Conservation (phyloP, 2,888 invertebrate genomes). For the Cryptophagus acutangulus region DNA sequence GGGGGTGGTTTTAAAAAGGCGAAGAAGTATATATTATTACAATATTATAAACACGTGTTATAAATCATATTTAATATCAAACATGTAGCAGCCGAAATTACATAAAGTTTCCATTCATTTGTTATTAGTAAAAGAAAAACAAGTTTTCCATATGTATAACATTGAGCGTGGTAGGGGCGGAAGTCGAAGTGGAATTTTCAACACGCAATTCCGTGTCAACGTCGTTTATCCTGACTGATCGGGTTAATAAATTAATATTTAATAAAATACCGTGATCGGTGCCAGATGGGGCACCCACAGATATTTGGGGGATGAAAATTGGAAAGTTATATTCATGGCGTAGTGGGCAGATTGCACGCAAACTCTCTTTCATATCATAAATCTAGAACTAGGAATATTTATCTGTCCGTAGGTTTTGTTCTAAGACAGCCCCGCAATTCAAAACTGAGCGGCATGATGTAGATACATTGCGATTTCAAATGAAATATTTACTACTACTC, state of each 20-base stretch:
- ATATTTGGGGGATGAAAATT: constrained; percentile 29
- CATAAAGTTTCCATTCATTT: background rate
- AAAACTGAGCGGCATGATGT: no score
- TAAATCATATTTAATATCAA: constrained; percentile 2
- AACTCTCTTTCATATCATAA: constrained; percentile 34
- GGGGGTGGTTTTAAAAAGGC: no score
- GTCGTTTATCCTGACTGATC: constrained; percentile 35
- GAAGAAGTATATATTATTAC: no score
- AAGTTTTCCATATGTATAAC: background rate
- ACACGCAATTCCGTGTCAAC: constrained; percentile 38
- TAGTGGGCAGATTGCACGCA: constrained; percentile 28
- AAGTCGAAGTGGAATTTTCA: constrained; percentile 30
- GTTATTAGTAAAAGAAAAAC: background rate
- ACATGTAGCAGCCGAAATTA: no score
- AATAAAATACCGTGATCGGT: constrained; percentile 33
- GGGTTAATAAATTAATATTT: constrained; percentile 39
- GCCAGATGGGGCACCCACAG: constrained; percentile 27
- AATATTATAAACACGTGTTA: no score
- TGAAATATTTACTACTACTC: no score
- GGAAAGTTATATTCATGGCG: constrained; percentile 24
- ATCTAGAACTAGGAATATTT: constrained; percentile 35
- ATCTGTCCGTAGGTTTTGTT: constrained; percentile 33
- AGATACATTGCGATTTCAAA: no score
- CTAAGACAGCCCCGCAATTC: no score
- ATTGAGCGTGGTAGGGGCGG: constrained; percentile 4